Percentiles rank a stretch among this genome's conserved stretches.
These are phyloP conservation scores for Catagonus wagneri DNA, from an alignment of 2,113 vertebrate species.

Conservation along the genomic window DNA sequence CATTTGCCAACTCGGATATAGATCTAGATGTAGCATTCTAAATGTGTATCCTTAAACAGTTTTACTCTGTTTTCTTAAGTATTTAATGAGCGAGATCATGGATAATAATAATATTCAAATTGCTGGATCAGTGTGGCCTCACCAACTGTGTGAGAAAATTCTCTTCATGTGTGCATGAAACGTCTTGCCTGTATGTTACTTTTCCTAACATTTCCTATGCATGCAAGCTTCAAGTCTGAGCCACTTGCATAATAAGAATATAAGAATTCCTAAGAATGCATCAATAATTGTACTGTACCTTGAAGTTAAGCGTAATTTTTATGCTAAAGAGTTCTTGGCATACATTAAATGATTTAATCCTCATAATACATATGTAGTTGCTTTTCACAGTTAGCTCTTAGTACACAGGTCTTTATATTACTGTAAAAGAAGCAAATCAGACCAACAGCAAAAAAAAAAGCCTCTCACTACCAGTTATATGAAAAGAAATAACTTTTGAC, in stretches of 20 bases:
- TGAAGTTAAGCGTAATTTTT: neutral
- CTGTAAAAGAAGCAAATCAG: neutral
- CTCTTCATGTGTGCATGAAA: neutral
- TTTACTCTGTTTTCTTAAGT: constrained; percentile 68
- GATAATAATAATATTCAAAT: constrained; percentile 71
- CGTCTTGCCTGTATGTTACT: neutral
- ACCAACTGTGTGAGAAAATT: constrained; percentile 27
- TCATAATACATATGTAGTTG: neutral
- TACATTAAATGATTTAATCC: neutral
- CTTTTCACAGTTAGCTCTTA: constrained; percentile 5
- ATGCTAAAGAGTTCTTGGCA: neutral
- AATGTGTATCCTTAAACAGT: constrained; percentile 76
- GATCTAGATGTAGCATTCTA: constrained; percentile 65
- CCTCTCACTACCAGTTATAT: neutral
- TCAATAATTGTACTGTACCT: neutral
- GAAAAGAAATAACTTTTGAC: neutral
- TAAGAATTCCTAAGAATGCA: neutral
- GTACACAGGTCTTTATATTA: neutral
- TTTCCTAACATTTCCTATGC: neutral
- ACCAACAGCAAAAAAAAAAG: neutral
- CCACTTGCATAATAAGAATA: neutral
- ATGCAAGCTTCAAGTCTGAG: neutral
- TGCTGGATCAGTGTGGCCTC: constrained; percentile 73
- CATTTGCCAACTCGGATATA: constrained; percentile 57
- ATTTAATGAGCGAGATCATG: constrained; percentile 49